Percentiles rank a stretch among this genome's conserved stretches.
Conservation (phyloP, 1,140 invertebrate genomes). For the Leucophenga varia region DNA sequence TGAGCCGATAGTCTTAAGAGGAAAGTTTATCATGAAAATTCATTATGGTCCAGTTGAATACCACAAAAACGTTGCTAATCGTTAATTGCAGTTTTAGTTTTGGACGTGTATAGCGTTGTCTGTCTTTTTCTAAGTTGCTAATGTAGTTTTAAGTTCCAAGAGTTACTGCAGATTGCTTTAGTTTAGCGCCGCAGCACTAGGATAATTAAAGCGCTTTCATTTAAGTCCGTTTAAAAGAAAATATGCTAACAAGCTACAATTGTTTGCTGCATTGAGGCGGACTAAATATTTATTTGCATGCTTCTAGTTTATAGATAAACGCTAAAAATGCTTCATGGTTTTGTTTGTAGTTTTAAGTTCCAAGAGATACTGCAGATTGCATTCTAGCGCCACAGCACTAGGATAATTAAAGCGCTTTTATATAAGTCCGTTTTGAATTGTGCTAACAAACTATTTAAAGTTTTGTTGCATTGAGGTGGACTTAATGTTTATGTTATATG, state of each 20-base stretch:
- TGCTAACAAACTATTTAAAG: no score
- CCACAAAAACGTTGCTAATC: constrained; percentile 17
- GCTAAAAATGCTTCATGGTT: constrained; percentile 26
- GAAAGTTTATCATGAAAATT: constrained; percentile 32
- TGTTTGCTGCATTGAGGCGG: no score
- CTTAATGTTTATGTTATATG: no score
- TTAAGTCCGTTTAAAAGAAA: no score
- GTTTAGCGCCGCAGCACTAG: no score
- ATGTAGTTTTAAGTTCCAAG: constrained; percentile 32
- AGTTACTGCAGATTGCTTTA: constrained; percentile 23
- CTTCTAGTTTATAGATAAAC: constrained; percentile 11
- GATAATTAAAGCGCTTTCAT: no score
- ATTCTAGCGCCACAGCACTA: constrained; percentile 12
- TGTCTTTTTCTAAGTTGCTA: no score
- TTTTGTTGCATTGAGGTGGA: no score
- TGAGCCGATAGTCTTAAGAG: constrained; percentile 39
- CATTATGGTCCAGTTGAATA: constrained; percentile 29
- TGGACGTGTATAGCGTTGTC: constrained; percentile 10
- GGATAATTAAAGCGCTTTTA: constrained; percentile 15
- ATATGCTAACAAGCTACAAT: constrained; percentile 6
- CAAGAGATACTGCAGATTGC: constrained; percentile 15
- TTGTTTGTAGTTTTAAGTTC: constrained; percentile 4
- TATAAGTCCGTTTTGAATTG: constrained; percentile 20
- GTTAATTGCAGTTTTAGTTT: constrained; percentile 31
- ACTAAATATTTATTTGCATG: not conserved